These are phyloP conservation scores for Gymnopithys bicolor DNA, from an alignment of 2,797 vertebrate species.

Conservation along the genomic window DNA sequence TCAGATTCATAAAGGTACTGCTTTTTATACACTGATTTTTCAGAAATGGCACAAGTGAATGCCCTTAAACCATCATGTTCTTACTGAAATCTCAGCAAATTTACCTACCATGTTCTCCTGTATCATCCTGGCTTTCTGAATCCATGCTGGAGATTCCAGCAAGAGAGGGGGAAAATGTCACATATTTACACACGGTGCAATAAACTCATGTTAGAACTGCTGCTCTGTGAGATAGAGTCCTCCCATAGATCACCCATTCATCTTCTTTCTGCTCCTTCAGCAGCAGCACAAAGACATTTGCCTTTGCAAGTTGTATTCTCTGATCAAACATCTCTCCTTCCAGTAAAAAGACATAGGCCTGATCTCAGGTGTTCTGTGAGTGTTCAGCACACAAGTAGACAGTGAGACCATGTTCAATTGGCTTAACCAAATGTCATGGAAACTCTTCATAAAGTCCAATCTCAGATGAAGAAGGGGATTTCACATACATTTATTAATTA, in stretches of 20 bases:
- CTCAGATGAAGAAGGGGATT: not conserved
- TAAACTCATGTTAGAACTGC: rapidly evolving
- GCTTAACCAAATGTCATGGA: not conserved
- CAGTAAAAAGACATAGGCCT: not conserved
- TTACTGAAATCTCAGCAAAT: not conserved
- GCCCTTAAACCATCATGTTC: not conserved
- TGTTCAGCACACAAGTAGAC: not conserved
- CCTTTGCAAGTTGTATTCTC: not conserved
- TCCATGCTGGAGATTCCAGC: not conserved
- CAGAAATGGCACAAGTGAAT: not conserved
- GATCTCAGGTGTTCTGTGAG: not conserved
- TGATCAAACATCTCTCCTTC: not conserved
- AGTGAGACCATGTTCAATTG: not conserved
- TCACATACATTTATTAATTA: not conserved
- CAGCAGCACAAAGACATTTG: not conserved
- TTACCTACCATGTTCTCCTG: not conserved
- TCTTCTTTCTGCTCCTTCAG: not conserved
- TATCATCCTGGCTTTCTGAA: not conserved
- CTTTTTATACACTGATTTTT: not conserved
- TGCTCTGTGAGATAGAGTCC: not conserved
- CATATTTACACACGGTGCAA: not conserved
- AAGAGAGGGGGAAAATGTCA: not conserved
- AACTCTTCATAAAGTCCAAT: not conserved
- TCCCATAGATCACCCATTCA: rapidly evolving
- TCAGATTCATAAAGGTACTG: not conserved